phyloP scores from a whole-genome alignment of 2,113 vertebrate genomes.

The Meriones unguiculatus region DNA sequence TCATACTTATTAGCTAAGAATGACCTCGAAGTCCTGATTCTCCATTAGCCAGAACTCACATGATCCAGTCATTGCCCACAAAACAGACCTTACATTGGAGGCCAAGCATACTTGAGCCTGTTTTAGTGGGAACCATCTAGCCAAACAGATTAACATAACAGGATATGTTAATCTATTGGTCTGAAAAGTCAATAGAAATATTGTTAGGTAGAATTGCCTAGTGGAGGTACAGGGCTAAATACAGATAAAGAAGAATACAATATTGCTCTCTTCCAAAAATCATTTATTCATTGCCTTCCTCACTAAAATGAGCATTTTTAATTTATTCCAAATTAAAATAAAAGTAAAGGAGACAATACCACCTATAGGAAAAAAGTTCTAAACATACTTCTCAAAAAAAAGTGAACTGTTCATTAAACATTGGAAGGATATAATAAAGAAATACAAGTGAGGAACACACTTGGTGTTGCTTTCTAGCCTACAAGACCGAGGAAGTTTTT shows the following conservation, averaged over 20 bases:
- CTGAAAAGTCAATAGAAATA: neutral
- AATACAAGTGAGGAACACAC: conserved; percentile 21
- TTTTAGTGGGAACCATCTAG: neutral
- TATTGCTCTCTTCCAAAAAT: conserved; percentile 14
- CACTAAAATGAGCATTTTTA: neutral
- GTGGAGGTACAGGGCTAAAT: neutral
- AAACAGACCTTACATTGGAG: neutral
- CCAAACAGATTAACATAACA: neutral
- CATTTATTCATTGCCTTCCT: conserved; percentile 14
- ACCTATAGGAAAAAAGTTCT: neutral
- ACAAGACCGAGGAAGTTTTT: conserved; percentile 7
- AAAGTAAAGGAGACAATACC: neutral
- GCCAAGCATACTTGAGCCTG: neutral
- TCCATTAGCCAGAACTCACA: neutral
- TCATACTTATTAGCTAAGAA: neutral
- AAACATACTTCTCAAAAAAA: conserved; percentile 34
- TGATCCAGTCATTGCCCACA: neutral
- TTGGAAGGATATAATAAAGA: conserved; percentile 16
- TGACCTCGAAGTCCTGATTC: neutral
- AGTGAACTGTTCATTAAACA: neutral
- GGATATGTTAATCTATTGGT: neutral
- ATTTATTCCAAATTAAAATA: neutral
- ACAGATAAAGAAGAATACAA: neutral
- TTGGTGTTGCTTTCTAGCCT: conserved; percentile 29
- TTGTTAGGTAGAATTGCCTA: neutral